A percentile compares a stretch with the other conserved stretches of the same genome.
These are phyloP conservation scores for Tapirus terrestris DNA, from an alignment of 2,113 vertebrate genomes.

Conservation along the genomic window DNA sequence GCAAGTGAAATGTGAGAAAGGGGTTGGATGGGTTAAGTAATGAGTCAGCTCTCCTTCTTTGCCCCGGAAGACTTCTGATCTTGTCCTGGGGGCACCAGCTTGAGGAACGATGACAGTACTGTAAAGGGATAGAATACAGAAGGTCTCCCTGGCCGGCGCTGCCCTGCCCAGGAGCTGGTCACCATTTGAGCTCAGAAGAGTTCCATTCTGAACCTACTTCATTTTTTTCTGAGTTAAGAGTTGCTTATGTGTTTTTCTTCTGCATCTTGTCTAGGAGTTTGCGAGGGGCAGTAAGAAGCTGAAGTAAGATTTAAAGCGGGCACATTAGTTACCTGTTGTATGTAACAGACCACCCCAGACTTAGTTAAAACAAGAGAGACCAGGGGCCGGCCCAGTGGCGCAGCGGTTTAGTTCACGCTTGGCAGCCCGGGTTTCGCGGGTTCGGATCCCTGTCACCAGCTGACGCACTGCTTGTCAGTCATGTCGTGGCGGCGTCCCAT, in stretches of 20 bases:
- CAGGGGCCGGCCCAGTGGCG: no score
- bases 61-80: background rate
- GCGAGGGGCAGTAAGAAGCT: background rate
- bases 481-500: no score
- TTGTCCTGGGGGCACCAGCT: background rate
- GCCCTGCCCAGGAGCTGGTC: background rate
- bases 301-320: background rate
- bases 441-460: no score
- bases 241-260: background rate
- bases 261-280: background rate
- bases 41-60: accelerated
- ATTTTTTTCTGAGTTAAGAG: background rate
- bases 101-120: accelerated
- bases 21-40: accelerated
- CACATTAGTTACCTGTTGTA: background rate
- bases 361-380: background rate
- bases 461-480: no score
- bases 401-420: no score
- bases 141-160: background rate
- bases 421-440: no score
- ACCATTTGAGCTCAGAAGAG: accelerated
- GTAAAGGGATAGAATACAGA: no score
- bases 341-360: background rate
- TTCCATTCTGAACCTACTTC: background rate
- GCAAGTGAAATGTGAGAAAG: background rate